Conservation (phyloP, 1,140 invertebrate genomes). For the Melanaphis sacchari region DNA sequence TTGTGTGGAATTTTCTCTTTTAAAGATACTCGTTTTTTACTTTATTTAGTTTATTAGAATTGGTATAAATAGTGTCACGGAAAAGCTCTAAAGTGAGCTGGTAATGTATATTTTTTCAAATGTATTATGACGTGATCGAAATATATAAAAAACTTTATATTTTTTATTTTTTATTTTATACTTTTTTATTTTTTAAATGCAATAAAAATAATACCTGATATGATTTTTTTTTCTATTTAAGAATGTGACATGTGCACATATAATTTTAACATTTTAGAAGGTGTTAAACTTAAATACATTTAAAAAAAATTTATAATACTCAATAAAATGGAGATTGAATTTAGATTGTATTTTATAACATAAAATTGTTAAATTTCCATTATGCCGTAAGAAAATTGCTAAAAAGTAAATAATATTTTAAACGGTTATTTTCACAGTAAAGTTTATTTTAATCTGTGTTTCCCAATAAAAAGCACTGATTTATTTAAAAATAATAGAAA, state of each 20-base stretch:
- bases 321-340: not conserved
- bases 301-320: not conserved
- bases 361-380: not conserved
- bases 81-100: not conserved
- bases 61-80: not conserved
- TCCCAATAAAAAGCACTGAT: not conserved
- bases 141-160: not conserved
- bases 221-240: not conserved
- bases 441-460: not conserved
- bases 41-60: not conserved
- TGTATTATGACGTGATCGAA: not conserved
- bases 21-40: not conserved
- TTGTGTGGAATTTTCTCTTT: not conserved
- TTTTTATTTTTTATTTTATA: not conserved
- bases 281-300: not conserved
- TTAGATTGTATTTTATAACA: not conserved
- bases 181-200: too few relatives aligned
- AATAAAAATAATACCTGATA: not conserved
- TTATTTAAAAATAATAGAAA: not conserved
- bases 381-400: not conserved
- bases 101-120: not conserved
- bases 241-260: not conserved
- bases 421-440: not conserved
- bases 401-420: not conserved
- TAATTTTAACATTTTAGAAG: not conserved